Conservation (phyloP, 23 tunicate genomes). For the Clavelina lepadiformis region DNA sequence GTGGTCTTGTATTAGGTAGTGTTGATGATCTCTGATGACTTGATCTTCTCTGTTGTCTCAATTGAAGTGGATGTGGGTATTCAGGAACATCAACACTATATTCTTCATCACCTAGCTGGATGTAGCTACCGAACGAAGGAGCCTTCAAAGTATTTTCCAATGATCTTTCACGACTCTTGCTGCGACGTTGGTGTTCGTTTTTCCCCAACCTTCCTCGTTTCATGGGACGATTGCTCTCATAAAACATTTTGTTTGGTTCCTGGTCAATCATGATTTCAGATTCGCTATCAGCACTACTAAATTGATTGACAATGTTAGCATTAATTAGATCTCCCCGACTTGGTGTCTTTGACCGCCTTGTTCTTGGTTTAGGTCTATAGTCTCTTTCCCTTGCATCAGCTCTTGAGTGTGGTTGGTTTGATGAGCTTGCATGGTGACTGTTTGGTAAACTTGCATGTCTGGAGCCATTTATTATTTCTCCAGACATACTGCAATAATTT, state of each 20-base stretch:
- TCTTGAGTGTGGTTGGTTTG: too few species aligned
- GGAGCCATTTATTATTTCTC: too few species aligned
- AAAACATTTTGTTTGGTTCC: not conserved
- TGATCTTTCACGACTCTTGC: slow-evolving; percentile 19
- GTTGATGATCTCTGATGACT: slow-evolving; percentile 6
- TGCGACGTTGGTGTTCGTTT: not conserved
- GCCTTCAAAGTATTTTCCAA: slow-evolving; percentile 16
- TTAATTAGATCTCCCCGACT: not conserved
- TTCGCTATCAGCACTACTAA: slow-evolving; percentile 36
- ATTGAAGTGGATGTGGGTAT: not conserved
- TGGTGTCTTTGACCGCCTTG: not conserved
- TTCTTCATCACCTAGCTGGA: not conserved
- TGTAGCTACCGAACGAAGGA: not conserved
- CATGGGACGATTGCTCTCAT: not conserved
- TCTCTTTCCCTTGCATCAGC: too few species aligned
- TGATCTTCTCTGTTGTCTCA: not conserved
- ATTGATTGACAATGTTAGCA: not conserved
- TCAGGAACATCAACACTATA: slow-evolving; percentile 4
- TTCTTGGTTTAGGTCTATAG: not conserved
- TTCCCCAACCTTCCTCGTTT: slow-evolving; percentile 10
- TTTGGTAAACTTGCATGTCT: too few species aligned
- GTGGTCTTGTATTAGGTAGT: not conserved
- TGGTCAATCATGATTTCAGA: slow-evolving; percentile 7
- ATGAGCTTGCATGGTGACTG: too few species aligned
- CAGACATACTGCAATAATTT: too few species aligned